Evolutionary conservation across 2,113 vertebrate genomes (phyloP).

Genomic region (Hepsetus odoe): DNA sequence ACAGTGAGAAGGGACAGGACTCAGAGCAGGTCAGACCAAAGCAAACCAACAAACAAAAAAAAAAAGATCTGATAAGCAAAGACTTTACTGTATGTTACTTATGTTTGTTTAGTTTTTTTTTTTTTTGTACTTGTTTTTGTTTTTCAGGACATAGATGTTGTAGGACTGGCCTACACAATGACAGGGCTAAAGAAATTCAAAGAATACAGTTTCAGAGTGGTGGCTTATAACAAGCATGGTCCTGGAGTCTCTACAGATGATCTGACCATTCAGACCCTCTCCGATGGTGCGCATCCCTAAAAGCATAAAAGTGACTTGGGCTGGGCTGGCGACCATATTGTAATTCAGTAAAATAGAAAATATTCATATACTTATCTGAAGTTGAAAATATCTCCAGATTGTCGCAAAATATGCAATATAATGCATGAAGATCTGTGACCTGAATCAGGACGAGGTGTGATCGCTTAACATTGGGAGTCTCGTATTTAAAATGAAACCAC

Average conservation of each 20-base stretch:
- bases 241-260: conserved; percentile 95
- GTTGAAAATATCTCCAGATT: too few relatives aligned
- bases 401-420: too few relatives aligned
- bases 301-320: too few relatives aligned
- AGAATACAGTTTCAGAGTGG: conserved; percentile 92
- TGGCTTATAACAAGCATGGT: conserved; percentile 95
- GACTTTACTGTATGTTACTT: not conserved
- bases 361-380: too few relatives aligned
- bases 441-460: too few relatives aligned
- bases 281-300: conserved; percentile 79
- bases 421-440: too few relatives aligned
- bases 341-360: too few relatives aligned
- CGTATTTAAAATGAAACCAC: too few relatives aligned
- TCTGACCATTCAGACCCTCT: conserved; percentile 81
- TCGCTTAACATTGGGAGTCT: too few relatives aligned
- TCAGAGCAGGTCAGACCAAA: conserved; percentile 82
- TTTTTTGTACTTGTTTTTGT: not conserved
- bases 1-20: conserved; percentile 87
- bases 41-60: not conserved
- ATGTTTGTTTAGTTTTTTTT: not conserved
- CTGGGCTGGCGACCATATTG: too few relatives aligned
- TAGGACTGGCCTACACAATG: conserved; percentile 83
- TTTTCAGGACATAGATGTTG: conserved; percentile 85
- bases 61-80: not conserved
- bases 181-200: conserved; percentile 89